Evolutionary conservation across 2,113 vertebrate species (phyloP).

Genomic region (Hippocampus mohnikei): DNA sequence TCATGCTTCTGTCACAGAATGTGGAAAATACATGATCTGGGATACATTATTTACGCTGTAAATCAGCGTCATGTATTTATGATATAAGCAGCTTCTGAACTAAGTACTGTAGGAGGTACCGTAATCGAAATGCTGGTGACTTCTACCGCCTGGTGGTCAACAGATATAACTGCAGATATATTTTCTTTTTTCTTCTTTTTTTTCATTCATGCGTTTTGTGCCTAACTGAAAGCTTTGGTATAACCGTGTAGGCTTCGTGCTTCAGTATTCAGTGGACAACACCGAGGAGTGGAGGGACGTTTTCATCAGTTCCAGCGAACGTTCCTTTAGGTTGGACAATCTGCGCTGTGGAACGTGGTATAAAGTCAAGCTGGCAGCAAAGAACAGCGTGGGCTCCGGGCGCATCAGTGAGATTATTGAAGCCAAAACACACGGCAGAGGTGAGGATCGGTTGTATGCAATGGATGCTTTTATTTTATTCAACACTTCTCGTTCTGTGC

Average conservation of each 20-base stretch:
- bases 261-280: conserved; percentile 99
- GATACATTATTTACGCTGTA: not conserved
- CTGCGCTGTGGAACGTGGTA: conserved; percentile 98
- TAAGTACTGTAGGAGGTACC: not conserved
- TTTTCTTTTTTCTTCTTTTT: not conserved
- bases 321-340: conserved; percentile 94
- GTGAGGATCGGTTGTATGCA: conserved; percentile 57
- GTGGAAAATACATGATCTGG: too few species aligned
- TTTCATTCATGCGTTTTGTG: not conserved
- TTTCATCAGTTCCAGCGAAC: conserved; percentile 92
- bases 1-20: not conserved
- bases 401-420: conserved; percentile 99
- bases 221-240: conserved; percentile 18
- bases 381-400: conserved; percentile 96
- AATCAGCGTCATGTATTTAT: conserved; percentile 11
- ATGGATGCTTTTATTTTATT: not conserved
- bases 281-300: conserved; percentile 97
- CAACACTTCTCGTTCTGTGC: too few species aligned
- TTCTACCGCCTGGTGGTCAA: conserved; percentile 58
- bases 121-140: conserved; percentile 9
- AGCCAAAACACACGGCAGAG: conserved; percentile 95
- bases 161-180: conserved; percentile 12
- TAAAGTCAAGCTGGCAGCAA: conserved; percentile 97
- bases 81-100: conserved; percentile 16
- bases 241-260: conserved; percentile 83